Base-by-base conservation (phyloP, 2,113 vertebrate species). In the Syrrhaptes paradoxus region DNA sequence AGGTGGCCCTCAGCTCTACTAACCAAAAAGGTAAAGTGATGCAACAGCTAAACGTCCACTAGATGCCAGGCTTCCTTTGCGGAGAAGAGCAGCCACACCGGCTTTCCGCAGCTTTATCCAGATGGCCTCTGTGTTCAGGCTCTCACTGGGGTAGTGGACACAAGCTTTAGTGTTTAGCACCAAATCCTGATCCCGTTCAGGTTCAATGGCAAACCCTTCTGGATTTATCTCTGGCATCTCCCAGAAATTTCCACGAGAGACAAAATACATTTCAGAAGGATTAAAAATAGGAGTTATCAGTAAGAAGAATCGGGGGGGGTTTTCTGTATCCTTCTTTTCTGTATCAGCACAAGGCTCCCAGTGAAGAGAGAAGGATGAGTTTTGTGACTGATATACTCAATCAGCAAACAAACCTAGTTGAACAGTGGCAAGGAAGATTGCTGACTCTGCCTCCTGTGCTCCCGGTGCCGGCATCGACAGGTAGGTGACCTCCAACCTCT, bases 1-100 rank as follows among this genome's bases (percentile, higher is more conserved):
- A 58, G 13, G 65, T 46, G 62, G 48, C 41, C 43, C 54, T 74
- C 31, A 31, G 25, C 77, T 71, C 46, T 16, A 1, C 11, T 72
- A 59, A n/a, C 25, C 26, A 5, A 63, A 59, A 58, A 59, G 18
- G 34, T 28, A 46, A 55, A 70, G 52, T 24, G 55, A 58, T 96
- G 95, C 70, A 97, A 68, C 34, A 95, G 67, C 94, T 25, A 38
- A 96, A 59, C 96, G 98, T 95, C 98, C 99, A 98, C 98, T 98
- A 98, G 98, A 98, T 98, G 98, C 97, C 98, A 98, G 97, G 96
- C 97, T 98, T 98, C 96, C 95, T 98, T 98, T 98, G 91, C 93
- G 48, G 87, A 98, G 97, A 36, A 11, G 49, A 94, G 94, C n/a
- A 4, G 43, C 20, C 3, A 8, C 36, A 4, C 17, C 13, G 4